Evolutionary conservation across 2,113 vertebrate species (phyloP).

Genomic region (Blennius ocellaris): DNA sequence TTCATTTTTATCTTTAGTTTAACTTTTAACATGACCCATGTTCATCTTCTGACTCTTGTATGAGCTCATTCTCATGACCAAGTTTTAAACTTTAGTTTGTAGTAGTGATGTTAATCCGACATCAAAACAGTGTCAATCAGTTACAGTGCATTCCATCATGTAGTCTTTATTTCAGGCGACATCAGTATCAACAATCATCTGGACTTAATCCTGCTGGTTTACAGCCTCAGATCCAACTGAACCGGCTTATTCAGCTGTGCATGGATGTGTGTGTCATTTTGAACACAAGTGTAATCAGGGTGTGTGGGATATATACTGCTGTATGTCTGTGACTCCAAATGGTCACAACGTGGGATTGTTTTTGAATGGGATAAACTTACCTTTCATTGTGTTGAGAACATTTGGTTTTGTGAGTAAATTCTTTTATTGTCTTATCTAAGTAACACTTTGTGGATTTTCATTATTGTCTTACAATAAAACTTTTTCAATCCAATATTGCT

Average conservation of each 20-base stretch:
- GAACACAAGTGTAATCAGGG: slow-evolving; percentile 49
- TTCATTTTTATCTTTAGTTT: background rate
- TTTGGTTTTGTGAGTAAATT: slow-evolving; percentile 68
- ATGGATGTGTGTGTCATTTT: slow-evolving; percentile 36
- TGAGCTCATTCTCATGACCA: slow-evolving; percentile 31
- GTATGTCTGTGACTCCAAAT: slow-evolving; percentile 45
- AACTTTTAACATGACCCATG: slow-evolving; percentile 23
- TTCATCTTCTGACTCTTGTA: slow-evolving; percentile 28
- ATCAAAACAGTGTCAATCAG: slow-evolving; percentile 65
- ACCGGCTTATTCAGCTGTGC: slow-evolving; percentile 18
- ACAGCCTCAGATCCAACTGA: slow-evolving; percentile 38
- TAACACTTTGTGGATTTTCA: slow-evolving; percentile 57
- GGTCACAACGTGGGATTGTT: slow-evolving; percentile 35
- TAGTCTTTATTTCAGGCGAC: slow-evolving; percentile 58
- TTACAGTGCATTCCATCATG: slow-evolving; percentile 29
- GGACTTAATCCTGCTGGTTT: slow-evolving; percentile 30
- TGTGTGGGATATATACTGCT: slow-evolving; percentile 43
- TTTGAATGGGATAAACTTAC: slow-evolving; percentile 45
- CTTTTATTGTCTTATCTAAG: slow-evolving; percentile 47
- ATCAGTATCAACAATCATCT: slow-evolving; percentile 22
- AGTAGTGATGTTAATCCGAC: slow-evolving; percentile 29
- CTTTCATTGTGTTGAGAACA: slow-evolving; percentile 38
- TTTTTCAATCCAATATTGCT: slow-evolving; percentile 42
- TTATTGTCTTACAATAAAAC: slow-evolving; percentile 78
- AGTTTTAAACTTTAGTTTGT: slow-evolving; percentile 25